phyloP scores from a whole-genome alignment of 2,797 vertebrate species.

The Bradypodion ventrale region DNA sequence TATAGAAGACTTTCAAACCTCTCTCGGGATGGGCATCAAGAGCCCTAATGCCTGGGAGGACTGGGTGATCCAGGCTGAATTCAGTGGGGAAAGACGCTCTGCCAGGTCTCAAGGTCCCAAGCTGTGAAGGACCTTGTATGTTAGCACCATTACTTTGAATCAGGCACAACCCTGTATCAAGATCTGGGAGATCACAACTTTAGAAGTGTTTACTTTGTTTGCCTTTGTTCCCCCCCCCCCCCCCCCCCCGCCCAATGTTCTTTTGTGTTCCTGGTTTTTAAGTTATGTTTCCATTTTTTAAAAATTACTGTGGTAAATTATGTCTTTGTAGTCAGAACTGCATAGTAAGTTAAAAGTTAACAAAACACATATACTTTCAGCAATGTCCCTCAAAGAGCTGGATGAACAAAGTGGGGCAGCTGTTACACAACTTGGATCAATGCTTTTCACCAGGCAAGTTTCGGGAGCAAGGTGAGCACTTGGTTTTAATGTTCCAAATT shows the following conservation, averaged over 20 bases:
- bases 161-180: no score
- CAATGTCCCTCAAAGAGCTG: conserved; percentile 87
- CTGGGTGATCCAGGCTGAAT: no score
- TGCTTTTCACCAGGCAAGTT: conserved; percentile 98
- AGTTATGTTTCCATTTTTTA: neutral
- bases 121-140: no score
- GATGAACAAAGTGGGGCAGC: conserved; percentile 75
- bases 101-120: no score
- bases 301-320: neutral
- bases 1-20: no score
- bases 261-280: no score
- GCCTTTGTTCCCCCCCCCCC: no score
- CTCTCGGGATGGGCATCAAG: no score
- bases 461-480: conserved; percentile 91
- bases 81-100: no score
- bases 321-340: neutral
- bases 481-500: accelerated
- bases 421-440: conserved; percentile 94
- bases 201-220: neutral
- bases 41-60: no score
- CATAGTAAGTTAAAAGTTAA: conserved; percentile 11
- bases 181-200: neutral
- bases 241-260: no score
- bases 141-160: no score
- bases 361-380: conserved; percentile 70